A percentile compares a stretch with the other conserved stretches of the same genome.
These are phyloP conservation scores for Macroglossus sobrinus DNA, from an alignment of 2,113 vertebrate species.

Conservation along the genomic window DNA sequence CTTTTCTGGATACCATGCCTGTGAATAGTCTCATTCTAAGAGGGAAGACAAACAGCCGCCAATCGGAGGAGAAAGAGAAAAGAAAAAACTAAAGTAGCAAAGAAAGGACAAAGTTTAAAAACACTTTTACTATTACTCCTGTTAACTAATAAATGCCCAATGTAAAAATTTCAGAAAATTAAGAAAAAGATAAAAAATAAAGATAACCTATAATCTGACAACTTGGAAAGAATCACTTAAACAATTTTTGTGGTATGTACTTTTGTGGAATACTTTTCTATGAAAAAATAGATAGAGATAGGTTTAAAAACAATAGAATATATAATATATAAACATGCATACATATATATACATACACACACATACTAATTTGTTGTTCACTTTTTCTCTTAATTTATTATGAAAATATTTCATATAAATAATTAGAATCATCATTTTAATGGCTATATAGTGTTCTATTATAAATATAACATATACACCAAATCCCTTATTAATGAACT, in stretches of 20 bases:
- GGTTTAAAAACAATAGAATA: background rate
- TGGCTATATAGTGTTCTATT: background rate
- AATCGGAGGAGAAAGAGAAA: background rate
- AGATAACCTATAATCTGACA: background rate
- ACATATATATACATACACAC: background rate
- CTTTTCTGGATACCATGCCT: background rate
- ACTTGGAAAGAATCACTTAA: background rate
- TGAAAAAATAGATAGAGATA: background rate
- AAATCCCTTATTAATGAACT: background rate
- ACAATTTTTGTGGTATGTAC: background rate
- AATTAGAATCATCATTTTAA: background rate
- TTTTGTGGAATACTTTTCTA: conserved; percentile 3
- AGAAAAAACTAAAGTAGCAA: background rate
- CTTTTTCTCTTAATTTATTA: background rate
- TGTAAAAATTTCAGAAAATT: background rate
- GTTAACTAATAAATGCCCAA: background rate
- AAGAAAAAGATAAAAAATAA: background rate
- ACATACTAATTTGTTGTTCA: background rate
- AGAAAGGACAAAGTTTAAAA: background rate
- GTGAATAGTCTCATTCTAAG: background rate
- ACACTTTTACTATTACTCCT: conserved; percentile 4
- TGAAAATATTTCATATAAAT: background rate
- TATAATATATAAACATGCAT: background rate
- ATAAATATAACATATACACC: background rate
- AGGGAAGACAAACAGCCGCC: background rate